Base-by-base conservation (phyloP, 2,888 invertebrate species). In the Aproaerema taeniolella region DNA sequence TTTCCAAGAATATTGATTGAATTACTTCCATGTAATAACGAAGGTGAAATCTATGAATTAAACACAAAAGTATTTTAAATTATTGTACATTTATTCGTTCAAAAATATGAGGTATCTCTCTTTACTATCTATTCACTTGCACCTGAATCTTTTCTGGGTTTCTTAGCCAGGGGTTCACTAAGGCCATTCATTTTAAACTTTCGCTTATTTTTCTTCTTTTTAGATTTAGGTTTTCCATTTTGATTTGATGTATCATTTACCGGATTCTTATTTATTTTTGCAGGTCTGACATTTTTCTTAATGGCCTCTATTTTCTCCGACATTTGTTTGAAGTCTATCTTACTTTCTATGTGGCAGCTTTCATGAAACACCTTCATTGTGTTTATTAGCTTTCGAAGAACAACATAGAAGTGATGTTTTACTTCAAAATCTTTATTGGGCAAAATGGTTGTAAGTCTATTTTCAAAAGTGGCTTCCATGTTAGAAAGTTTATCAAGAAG, bases 371-470 rank as follows among this genome's bases (percentile, higher is more conserved):
- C 64, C 69, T 81, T 88, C 24, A 90, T 82, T 5, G 71, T 67
- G 30, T 81, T 82, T 20, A 92, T 69, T 35, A 91, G 58, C 46
- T 81, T 87, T 52, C 88, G 88, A 12, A 91, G 58, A 32, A 85
- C 69, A 20, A 70, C 69, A 39, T 90, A 67, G 58, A 89, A 91
- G 59, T 89, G 89, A 50, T 90, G 89, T 58, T 88, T 89, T 0
- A 88, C 77, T 47, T 75, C 65, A 39, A 74, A 78, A 31, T 74
- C 70, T 14, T 74, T 60, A 15, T 57, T 56, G 33, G 74, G 63
- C 9, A 91, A 69, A 13, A 81, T 65, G 14, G 68, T 64, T 31
- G 70, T 59, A 29, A 87, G 63, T 29, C 76, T 74, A 16, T 57
- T 65, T 46, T 73, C 82, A 46, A 92, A 86, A 32, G 64, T 67